These are phyloP conservation scores for Apostichopus californicus DNA, from an alignment of 35 echinoderm and acorn worm species.

Conservation along the genomic window DNA sequence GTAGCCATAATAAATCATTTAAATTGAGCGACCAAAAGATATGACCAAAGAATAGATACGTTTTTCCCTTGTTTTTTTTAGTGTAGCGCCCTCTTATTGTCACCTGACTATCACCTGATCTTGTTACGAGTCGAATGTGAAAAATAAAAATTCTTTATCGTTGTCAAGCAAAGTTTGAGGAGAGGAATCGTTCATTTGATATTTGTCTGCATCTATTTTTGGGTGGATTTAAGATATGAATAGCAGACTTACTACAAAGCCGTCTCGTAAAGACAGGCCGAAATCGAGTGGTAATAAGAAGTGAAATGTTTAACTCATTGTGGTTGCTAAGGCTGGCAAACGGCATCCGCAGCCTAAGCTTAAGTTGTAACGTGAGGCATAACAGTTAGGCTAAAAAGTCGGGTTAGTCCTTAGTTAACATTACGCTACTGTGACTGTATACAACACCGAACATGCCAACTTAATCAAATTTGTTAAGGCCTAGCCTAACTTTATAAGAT, in stretches of 20 bases:
- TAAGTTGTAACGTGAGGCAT: too few species aligned
- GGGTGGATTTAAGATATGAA: constrained; percentile 56
- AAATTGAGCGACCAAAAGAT: too few species aligned
- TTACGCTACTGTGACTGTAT: too few species aligned
- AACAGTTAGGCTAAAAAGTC: too few species aligned
- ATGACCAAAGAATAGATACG: too few species aligned
- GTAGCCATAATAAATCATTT: too few species aligned
- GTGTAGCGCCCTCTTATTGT: neutral
- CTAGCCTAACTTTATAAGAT: neutral
- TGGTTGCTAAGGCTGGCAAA: constrained; percentile 46
- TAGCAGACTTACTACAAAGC: constrained; percentile 81
- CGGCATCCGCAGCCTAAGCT: too few species aligned
- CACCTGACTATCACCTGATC: neutral
- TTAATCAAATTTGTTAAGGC: too few species aligned
- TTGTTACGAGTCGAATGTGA: neutral
- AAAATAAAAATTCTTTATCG: neutral
- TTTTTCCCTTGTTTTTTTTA: too few species aligned
- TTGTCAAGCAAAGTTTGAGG: neutral
- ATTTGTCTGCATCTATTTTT: neutral
- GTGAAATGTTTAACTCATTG: neutral
- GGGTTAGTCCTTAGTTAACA: too few species aligned
- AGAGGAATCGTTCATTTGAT: neutral
- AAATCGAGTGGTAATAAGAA: constrained; percentile 75
- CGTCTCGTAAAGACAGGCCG: constrained; percentile 87
- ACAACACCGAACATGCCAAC: too few species aligned